phyloP scores from a whole-genome alignment of 2,888 invertebrate species.

The Antheraea yamamai region DNA sequence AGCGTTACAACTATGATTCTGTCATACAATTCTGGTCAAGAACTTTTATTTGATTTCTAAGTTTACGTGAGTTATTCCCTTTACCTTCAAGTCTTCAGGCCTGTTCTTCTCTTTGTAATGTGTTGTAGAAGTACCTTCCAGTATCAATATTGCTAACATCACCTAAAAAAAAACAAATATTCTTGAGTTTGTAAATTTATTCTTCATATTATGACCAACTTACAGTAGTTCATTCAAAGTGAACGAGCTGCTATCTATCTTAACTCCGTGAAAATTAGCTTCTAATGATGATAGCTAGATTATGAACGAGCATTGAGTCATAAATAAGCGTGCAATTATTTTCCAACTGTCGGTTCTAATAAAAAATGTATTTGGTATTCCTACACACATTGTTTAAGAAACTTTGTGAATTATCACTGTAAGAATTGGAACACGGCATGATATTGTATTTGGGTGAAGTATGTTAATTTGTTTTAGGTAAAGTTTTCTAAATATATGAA shows the following conservation, averaged over 20 bases:
- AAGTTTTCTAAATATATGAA: background rate
- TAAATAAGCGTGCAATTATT: background rate
- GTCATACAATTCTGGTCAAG: too few species aligned
- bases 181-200: too few species aligned
- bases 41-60: background rate
- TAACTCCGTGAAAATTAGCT: background rate
- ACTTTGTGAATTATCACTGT: background rate
- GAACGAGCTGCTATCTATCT: background rate
- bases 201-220: too few species aligned
- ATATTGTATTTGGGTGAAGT: background rate
- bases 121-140: too few species aligned
- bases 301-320: background rate
- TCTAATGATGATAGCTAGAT: background rate
- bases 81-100: background rate
- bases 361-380: background rate
- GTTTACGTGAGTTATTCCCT: background rate
- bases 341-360: background rate
- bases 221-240: background rate
- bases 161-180: too few species aligned
- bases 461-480: background rate
- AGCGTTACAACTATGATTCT: too few species aligned
- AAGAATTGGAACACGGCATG: background rate
- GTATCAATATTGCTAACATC: too few species aligned
- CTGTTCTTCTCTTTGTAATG: background rate
- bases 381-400: slow-evolving; percentile 1